Evolutionary conservation across 2,888 invertebrate genomes (phyloP), one percentile per base, ranked within the genome.

Genomic region (Lasioglossum oenotherae): DNA sequence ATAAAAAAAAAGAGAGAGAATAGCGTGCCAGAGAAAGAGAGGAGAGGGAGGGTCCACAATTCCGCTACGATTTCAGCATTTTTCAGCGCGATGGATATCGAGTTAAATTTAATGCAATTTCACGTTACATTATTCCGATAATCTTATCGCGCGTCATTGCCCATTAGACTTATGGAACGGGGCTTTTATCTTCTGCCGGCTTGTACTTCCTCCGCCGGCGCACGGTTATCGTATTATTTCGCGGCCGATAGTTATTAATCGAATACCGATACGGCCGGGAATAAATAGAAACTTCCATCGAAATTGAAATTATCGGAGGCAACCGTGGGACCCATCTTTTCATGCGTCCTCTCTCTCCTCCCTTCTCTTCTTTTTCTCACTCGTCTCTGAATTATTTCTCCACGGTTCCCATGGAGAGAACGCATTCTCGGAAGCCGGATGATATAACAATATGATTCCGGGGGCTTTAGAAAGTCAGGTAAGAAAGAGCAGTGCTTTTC

Each of bases 121-220:
- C 86, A 83, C 88, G 89, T 90, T 89, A 88, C 89, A 89, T 90
- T 90, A 89, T 90, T 89, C 87, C 87, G 89, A 88, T 90, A 90
- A 90, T 89, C 88, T 89, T 89, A 90, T 90, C 89, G 89, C 85
- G 89, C 87, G 83, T 89, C 88, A 88, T 88, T 90, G 89, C 87
- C 89, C 82, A 82, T 89, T 87, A 89, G 85, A 88, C 85, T 89
- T 84, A 85, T 80, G 85, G 85, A 84, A 82, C 35, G 35, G 88
- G 75, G 89, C 89, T 88, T 89, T 90, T 88, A 89, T 85, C 89
- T 85, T 88, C 81, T 80, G 74, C 81, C 64, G 74, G 77, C 74
- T 83, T 64, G 74, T 71, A 77, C 71, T 81, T 74, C 82, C 72
- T 72, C 44, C 82, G 80, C 44, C 82, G 81, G 82, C 79, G 49